Conservation (phyloP, 2,888 invertebrate genomes). For the Plutella xylostella region DNA sequence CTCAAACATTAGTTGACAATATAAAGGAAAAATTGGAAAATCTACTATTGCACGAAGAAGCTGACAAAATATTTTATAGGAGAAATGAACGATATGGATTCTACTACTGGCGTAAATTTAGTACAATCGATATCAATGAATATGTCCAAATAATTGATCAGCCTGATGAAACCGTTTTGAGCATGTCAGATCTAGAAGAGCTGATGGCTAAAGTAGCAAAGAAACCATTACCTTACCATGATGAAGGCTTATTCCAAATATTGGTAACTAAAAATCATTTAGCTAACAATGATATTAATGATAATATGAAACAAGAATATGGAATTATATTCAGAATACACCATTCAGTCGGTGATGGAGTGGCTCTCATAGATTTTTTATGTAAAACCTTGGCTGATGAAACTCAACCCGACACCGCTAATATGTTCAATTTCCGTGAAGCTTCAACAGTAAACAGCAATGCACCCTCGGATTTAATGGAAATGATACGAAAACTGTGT, state of each 20-base stretch:
- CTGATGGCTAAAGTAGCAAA: slow-evolving; percentile 45
- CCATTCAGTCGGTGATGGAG: slow-evolving; percentile 67
- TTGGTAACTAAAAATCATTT: slow-evolving; percentile 45
- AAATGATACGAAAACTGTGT: slow-evolving; percentile 28
- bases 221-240: slow-evolving; percentile 46
- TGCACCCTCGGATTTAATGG: slow-evolving; percentile 22
- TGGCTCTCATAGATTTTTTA: slow-evolving; percentile 56
- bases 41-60: slow-evolving; percentile 22
- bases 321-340: slow-evolving; percentile 65
- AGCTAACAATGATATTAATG: no score
- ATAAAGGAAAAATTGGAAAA: slow-evolving; percentile 30
- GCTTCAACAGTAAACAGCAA: slow-evolving; percentile 16
- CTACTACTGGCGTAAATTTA: slow-evolving; percentile 55
- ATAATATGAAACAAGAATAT: slow-evolving; percentile 29
- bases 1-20: slow-evolving; percentile 24
- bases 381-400: slow-evolving; percentile 52
- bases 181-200: slow-evolving; percentile 35
- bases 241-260: slow-evolving; percentile 63
- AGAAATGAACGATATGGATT: slow-evolving; percentile 56
- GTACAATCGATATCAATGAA: slow-evolving; percentile 40
- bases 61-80: slow-evolving; percentile 51
- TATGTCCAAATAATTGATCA: slow-evolving; percentile 51
- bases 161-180: slow-evolving; percentile 26
- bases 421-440: slow-evolving; percentile 26
- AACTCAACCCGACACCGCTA: slow-evolving; percentile 19